Conservation (phyloP, 53 echinoderm and acorn worm genomes). For the Holothuria leucospilota region DNA sequence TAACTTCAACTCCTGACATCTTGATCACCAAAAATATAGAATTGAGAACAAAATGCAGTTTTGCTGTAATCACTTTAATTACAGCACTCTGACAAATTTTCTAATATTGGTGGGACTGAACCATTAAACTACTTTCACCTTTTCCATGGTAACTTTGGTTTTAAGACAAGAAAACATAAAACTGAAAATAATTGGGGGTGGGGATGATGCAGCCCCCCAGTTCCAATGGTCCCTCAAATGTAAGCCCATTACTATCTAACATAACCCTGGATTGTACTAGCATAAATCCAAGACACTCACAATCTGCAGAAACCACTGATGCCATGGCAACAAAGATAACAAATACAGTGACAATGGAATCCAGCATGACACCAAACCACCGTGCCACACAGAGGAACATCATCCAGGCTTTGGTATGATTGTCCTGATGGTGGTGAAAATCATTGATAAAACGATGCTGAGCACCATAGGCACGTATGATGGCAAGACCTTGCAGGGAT, state of each 20-base stretch:
- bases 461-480: slow-evolving; percentile 84
- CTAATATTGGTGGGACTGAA: too few species aligned
- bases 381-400: slow-evolving; percentile 75
- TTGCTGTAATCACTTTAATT: too few species aligned
- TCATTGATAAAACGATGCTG: slow-evolving; percentile 71
- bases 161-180: neutral
- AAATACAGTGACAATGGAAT: slow-evolving; percentile 69
- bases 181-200: too few species aligned
- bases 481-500: slow-evolving; percentile 82
- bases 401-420: slow-evolving; percentile 85
- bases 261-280: too few species aligned
- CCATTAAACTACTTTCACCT: too few species aligned
- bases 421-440: slow-evolving; percentile 76
- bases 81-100: too few species aligned
- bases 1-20: too few species aligned
- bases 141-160: too few species aligned
- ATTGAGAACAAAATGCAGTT: too few species aligned
- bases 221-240: neutral
- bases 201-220: neutral
- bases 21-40: too few species aligned
- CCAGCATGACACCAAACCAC: slow-evolving; percentile 93
- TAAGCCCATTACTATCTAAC: too few species aligned
- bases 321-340: slow-evolving; percentile 71
- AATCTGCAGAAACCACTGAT: slow-evolving; percentile 71
- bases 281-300: slow-evolving; percentile 51